Evolutionary conservation across 2,113 vertebrate species (phyloP).

Genomic region (Gracilinanus agilis): DNA sequence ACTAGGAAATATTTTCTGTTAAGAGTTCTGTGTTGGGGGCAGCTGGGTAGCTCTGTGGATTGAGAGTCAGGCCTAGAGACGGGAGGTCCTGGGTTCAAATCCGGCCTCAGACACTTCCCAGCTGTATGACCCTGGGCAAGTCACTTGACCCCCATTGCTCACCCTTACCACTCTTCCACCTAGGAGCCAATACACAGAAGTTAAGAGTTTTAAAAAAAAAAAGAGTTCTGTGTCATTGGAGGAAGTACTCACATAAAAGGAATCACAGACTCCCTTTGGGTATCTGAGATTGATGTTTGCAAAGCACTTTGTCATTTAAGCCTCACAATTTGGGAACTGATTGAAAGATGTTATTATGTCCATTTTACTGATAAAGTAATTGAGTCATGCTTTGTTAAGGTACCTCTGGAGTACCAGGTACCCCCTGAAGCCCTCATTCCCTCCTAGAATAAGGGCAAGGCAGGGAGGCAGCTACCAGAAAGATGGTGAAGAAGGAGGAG

Average conservation of each 20-base stretch:
- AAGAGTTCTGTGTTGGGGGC: background rate
- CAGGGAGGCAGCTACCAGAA: fast-evolving
- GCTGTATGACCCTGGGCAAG: too few relatives aligned
- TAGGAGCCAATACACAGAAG: too few relatives aligned
- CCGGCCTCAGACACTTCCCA: too few relatives aligned
- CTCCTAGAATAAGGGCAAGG: background rate
- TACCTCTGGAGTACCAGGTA: background rate
- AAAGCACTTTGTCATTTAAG: background rate
- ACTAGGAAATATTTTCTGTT: background rate
- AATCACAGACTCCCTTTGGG: background rate
- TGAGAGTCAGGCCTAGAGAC: too few relatives aligned
- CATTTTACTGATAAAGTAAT: background rate
- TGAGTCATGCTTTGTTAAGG: background rate
- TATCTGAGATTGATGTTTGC: background rate
- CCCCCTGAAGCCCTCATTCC: background rate
- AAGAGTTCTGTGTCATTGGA: background rate
- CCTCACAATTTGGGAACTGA: background rate
- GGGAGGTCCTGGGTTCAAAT: too few relatives aligned
- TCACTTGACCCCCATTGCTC: too few relatives aligned
- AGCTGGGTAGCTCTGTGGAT: background rate
- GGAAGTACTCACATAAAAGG: background rate
- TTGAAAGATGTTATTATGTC: background rate
- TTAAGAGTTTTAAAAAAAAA: too few relatives aligned
- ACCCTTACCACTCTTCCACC: too few relatives aligned
- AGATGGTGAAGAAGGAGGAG: too few relatives aligned